Evolutionary conservation across 1,140 invertebrate genomes (phyloP), one percentile per base, ranked within the genome.

Genomic region (Ericerus pela): DNA sequence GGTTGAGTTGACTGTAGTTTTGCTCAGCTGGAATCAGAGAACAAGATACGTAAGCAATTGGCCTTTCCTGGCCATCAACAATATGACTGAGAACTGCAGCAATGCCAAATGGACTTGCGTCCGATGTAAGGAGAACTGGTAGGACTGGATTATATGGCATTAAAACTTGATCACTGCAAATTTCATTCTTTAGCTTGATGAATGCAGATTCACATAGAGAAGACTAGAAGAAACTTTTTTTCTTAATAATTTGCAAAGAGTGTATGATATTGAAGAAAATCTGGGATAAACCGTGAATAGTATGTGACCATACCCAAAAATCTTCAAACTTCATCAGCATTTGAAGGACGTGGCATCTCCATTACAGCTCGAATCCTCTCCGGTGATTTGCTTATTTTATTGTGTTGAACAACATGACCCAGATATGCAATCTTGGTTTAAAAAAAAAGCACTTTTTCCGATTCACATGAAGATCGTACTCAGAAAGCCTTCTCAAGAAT

Each of bases 41-140:
- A 55, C 71, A 43, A 0, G 69, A 73, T 4, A 67, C 68, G 64
- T 69, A 75, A 4, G 68, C 68, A 22, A 76, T 67, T 5, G 71
- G 72, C 59, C 56, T 60, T 62, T 73, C 69, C 1, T 30, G 29
- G 10, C 65, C 67, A 36, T 58, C 36, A 26, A 60, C 61, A 0
- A 61, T 73, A 55, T 78, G 74, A 2, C 66, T 65, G 0, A 78
- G 57, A 8, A 75, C 67, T 1, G 67, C 68, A 0, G 73, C 72
- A 2, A 77, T 59, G n/a, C 72, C 75, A 62, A 67, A 68, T 0
- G 65, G 57, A 28, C 67, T 71, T 11, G 73, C 72, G 64, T 78
- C 75, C 24, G 69, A 69, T n/a, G 70, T 64, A 24, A 77, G 27
- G 12, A 69, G 60, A 3, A 75, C 53, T n/a, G 63, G 56, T 27